These are phyloP conservation scores for Unio pictorum DNA, from an alignment of 2,888 invertebrate genomes.

Conservation along the genomic window DNA sequence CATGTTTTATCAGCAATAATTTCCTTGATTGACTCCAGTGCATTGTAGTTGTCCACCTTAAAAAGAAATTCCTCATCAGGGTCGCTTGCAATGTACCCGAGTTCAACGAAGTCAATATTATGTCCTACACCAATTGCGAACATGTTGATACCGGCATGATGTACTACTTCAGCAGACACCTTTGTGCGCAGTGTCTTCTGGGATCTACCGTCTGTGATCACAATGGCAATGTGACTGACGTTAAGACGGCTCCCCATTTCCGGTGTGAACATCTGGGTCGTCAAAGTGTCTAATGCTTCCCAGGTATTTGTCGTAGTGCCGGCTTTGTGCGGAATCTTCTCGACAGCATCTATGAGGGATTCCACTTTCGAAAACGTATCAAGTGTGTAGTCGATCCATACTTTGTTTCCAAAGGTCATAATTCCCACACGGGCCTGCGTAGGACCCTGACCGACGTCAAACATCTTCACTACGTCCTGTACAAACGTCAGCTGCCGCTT, in stretches of 20 bases:
- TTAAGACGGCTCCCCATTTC: conserved; percentile 31
- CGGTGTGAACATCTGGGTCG: conserved; percentile 39
- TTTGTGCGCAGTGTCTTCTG: conserved; percentile 40
- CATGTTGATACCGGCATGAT: conserved; percentile 42
- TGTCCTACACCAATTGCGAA: conserved; percentile 60
- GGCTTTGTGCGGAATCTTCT: conserved; percentile 26
- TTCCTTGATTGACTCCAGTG: conserved; percentile 39
- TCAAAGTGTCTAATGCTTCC: conserved; percentile 45
- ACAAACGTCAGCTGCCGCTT: conserved; percentile 50
- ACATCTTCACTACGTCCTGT: conserved; percentile 38
- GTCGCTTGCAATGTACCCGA: conserved; percentile 47
- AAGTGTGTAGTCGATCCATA: conserved; percentile 43
- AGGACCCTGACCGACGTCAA: conserved; percentile 44
- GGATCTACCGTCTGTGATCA: conserved; percentile 66
- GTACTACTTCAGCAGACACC: conserved; percentile 40
- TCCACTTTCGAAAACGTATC: conserved; percentile 29
- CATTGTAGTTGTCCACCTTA: conserved; percentile 43
- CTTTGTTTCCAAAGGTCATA: conserved; percentile 47
- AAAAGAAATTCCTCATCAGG: conserved; percentile 45
- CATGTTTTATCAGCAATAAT: conserved; percentile 50
- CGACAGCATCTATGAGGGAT: conserved; percentile 27
- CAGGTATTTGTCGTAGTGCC: conserved; percentile 53
- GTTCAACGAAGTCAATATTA: conserved; percentile 37
- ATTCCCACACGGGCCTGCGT: conserved; percentile 48
- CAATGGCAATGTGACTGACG: conserved; percentile 53